These are phyloP conservation scores for Catamblyrhynchus diadema DNA, from an alignment of 2,797 vertebrate species.

Conservation along the genomic window DNA sequence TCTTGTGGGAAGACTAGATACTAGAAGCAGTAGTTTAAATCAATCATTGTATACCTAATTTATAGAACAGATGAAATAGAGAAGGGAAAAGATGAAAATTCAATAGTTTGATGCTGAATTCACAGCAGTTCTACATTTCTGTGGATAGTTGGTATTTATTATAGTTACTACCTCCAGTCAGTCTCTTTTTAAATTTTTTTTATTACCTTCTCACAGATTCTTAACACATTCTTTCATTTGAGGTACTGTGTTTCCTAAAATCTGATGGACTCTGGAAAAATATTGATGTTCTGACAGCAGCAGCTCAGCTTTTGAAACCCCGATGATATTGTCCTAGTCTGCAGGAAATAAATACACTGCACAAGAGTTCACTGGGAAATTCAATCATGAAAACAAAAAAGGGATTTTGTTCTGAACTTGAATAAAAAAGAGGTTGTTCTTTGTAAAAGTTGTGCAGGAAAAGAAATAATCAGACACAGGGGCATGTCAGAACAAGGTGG, in stretches of 20 bases:
- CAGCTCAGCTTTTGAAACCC: background rate
- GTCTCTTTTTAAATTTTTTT: too few relatives aligned
- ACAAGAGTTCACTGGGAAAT: constrained; percentile 13
- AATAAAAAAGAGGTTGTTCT: constrained; percentile 25
- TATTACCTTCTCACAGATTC: background rate
- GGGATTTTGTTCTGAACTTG: constrained; percentile 26
- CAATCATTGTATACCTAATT: background rate
- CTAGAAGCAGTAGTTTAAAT: background rate
- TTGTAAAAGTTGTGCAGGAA: constrained; percentile 10
- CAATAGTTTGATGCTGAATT: background rate
- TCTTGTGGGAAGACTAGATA: background rate
- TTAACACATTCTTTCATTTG: background rate
- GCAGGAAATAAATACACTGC: background rate
- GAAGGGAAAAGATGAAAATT: background rate
- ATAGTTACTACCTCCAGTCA: background rate
- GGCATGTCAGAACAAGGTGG: constrained; percentile 11
- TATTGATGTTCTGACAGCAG: constrained; percentile 8
- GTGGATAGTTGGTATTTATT: background rate
- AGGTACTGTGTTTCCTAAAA: background rate
- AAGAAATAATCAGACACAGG: background rate
- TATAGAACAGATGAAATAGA: background rate
- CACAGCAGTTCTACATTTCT: background rate
- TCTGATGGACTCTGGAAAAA: background rate
- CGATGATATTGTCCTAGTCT: background rate
- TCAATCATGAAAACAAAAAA: constrained; percentile 5